Conservation (phyloP, 2,113 vertebrate species). For the Jaculus jaculus region DNA sequence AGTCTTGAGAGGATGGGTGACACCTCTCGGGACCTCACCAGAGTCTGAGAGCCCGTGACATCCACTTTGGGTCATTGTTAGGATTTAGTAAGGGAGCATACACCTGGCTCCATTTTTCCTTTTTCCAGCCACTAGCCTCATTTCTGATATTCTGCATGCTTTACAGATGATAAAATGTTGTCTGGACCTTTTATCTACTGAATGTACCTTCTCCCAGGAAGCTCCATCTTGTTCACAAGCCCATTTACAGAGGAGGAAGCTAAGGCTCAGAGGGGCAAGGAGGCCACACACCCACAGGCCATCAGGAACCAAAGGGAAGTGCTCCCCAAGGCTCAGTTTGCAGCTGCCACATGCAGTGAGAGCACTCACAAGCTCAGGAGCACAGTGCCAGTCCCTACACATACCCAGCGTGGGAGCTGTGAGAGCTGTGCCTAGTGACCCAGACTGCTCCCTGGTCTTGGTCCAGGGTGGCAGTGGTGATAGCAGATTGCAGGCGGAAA, state of each 20-base stretch:
- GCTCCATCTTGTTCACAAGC: not conserved
- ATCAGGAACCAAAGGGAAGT: not conserved
- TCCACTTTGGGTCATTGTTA: not conserved
- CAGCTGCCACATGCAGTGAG: not conserved
- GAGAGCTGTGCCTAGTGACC: not conserved
- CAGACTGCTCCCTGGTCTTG: not conserved
- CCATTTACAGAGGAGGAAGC: not conserved
- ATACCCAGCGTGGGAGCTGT: not conserved
- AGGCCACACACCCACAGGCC: too few species aligned
- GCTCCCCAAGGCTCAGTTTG: not conserved
- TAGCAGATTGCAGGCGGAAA: not conserved
- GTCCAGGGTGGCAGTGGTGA: rapidly evolving
- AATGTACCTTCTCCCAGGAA: not conserved
- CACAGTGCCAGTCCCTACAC: not conserved
- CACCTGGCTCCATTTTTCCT: not conserved
- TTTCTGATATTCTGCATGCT: not conserved
- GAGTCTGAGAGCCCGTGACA: not conserved
- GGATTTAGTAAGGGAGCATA: not conserved
- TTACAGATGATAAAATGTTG: not conserved
- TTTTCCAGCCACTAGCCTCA: rapidly evolving
- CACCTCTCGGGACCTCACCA: too few species aligned
- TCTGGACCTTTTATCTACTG: not conserved
- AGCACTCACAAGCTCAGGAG: not conserved
- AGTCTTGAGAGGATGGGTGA: not conserved
- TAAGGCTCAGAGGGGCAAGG: not conserved